Conservation (phyloP, 2,113 vertebrate genomes). For the Rattus norvegicus region GRCr8 NC_086027.1:101612501-101613000, state of each 20-base stretch:
- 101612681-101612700: constrained; percentile 98
- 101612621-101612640: constrained; percentile 96
- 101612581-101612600: constrained; percentile 97
- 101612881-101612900: constrained; percentile 98
- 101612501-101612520: not conserved
- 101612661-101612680: constrained; percentile 96
- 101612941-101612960: constrained; percentile 96
- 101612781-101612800: not conserved
- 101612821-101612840: not conserved
- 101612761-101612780: not conserved
- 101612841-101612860: not conserved
- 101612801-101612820: not conserved
- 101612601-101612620: constrained; percentile 98
- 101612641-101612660: constrained; percentile 98
- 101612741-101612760: not conserved
- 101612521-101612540: too few relatives aligned
- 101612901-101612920: constrained; percentile 98
- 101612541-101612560: constrained; percentile 45
- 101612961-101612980: constrained; percentile 98
- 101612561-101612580: constrained; percentile 97
- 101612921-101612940: constrained; percentile 99
- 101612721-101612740: not conserved
- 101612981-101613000: constrained; percentile 99
- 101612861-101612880: constrained; percentile 75
- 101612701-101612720: constrained; percentile 92